Evolutionary conservation across 2,888 invertebrate genomes (phyloP).

Genomic region (Leuctra nigra): DNA sequence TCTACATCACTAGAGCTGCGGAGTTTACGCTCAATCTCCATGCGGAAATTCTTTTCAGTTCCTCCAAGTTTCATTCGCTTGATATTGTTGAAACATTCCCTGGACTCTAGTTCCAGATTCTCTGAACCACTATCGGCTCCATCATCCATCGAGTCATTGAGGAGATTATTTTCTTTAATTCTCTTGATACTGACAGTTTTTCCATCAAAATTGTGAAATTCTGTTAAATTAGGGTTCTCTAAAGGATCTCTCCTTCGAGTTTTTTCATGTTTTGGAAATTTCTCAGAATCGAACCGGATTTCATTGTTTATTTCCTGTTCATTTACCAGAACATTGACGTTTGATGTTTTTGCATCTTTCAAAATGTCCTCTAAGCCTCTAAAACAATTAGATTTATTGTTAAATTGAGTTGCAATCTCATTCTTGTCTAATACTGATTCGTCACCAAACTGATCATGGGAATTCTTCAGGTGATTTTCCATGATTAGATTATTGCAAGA

Average conservation of each 20-base stretch:
- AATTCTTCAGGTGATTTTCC: conserved; percentile 13
- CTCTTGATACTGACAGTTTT: conserved; percentile 41
- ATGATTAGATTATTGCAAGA: conserved; percentile 19
- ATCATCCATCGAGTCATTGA: conserved; percentile 23
- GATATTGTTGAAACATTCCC: conserved; percentile 34
- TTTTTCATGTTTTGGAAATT: conserved; percentile 47
- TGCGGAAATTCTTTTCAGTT: conserved; percentile 37
- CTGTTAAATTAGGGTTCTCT: conserved; percentile 42
- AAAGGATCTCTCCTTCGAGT: conserved; percentile 37
- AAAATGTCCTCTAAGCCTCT: conserved; percentile 44
- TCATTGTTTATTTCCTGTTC: conserved; percentile 42
- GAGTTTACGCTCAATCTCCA: conserved; percentile 33
- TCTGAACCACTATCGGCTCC: not conserved
- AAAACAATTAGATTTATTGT: conserved; percentile 35
- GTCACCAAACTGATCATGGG: not conserved
- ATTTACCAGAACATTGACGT: conserved; percentile 47
- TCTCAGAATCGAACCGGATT: conserved; percentile 49
- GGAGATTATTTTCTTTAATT: conserved; percentile 45
- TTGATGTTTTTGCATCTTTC: conserved; percentile 52
- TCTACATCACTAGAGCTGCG: conserved; percentile 11
- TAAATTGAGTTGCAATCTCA: conserved; percentile 32
- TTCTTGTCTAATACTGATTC: conserved; percentile 31
- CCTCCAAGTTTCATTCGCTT: conserved; percentile 40
- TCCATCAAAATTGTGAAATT: conserved; percentile 42
- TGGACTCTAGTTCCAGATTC: conserved; percentile 20